Evolutionary conservation across 1,140 invertebrate species (phyloP).

Genomic region (Macrobrachium rosenbergii): DNA sequence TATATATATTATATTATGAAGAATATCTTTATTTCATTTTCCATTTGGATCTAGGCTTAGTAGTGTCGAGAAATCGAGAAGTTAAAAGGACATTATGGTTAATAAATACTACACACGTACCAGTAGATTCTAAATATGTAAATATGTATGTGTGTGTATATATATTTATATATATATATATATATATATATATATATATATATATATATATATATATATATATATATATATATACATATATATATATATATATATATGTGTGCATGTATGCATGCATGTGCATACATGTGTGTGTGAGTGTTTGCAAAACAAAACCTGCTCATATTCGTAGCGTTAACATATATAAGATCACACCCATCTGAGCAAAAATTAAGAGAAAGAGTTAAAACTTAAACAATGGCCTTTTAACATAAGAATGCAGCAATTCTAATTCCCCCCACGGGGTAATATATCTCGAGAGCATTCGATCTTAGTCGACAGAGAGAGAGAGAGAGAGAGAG

Average conservation of each 20-base stretch:
- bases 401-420: too few species aligned
- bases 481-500: too few species aligned
- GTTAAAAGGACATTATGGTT: too few species aligned
- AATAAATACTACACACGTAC: too few species aligned
- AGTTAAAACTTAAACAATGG: too few species aligned
- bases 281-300: background rate
- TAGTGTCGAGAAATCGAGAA: too few species aligned
- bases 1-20: background rate
- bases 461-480: too few species aligned
- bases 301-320: background rate
- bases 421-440: too few species aligned
- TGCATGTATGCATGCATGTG: background rate
- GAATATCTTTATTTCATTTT: background rate
- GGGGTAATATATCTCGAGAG: too few species aligned
- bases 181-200: slow-evolving; percentile 19
- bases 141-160: background rate
- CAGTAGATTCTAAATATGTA: background rate
- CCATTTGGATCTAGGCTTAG: background rate
- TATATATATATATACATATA: slow-evolving; percentile 12
- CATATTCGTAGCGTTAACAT: too few species aligned
- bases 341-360: too few species aligned
- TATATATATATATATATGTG: background rate
- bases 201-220: background rate
- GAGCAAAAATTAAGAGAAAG: too few species aligned
- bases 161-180: slow-evolving; percentile 13